Evolutionary conservation across 2,113 vertebrate species (phyloP).

Genomic region (Fregetta grallaria): DNA sequence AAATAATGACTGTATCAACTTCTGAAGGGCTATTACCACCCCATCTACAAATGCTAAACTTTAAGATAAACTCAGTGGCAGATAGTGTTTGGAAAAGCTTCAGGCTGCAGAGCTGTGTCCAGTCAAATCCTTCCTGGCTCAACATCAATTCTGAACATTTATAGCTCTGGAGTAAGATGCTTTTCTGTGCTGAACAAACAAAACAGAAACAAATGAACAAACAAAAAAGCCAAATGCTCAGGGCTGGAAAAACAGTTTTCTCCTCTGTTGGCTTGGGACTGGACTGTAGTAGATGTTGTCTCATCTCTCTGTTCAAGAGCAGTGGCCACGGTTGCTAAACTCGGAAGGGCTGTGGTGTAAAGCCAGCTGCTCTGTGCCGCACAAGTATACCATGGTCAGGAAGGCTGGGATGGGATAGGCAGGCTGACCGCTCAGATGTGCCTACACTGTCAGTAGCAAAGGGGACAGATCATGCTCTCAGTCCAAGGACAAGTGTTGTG

Average conservation of each 20-base stretch:
- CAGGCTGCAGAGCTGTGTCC: background rate
- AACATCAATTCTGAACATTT: background rate
- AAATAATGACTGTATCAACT: background rate
- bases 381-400: accelerated
- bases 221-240: background rate
- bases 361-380: background rate
- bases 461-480: background rate
- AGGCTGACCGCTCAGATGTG: background rate
- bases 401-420: background rate
- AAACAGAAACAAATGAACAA: background rate
- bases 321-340: accelerated
- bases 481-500: background rate
- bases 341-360: background rate
- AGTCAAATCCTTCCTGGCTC: background rate
- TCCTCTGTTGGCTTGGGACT: background rate
- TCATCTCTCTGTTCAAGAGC: background rate
- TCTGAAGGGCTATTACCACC: background rate
- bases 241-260: background rate
- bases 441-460: background rate
- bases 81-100: background rate
- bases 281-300: background rate
- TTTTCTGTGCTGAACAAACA: background rate
- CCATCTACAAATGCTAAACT: background rate
- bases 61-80: background rate
- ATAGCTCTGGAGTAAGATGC: background rate